Evolutionary conservation across 2,113 vertebrate genomes (phyloP), one percentile per base, ranked within the genome.

Genomic region (Campylorhamphus procurvoides): DNA sequence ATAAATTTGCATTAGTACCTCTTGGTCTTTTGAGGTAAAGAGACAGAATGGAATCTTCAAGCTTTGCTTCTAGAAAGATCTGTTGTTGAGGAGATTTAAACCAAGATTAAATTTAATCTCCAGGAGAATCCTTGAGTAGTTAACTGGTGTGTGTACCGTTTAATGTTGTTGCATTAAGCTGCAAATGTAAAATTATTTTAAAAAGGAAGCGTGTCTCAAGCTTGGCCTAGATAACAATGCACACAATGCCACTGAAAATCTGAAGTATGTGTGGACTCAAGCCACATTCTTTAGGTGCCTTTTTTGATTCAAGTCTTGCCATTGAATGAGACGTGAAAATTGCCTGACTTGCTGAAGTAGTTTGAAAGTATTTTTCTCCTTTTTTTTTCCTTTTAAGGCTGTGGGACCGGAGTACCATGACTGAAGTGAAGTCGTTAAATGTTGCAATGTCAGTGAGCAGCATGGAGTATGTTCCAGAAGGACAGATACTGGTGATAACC

Each of bases 391-490:
- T 88, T 27, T 95, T 16, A 88, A 99, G 99, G 74, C 98, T 99
- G 35, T 99, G 99, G 99, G 99, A 99, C 97, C 97, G 98, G 69
- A 98, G 88, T 95, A 99, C 98, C 44, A 98, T 98, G 97, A 98
- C 98, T 7, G 98, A 98, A 87, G 98, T 99, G 94, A 99, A 99
- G 87, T 98, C 98, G 3, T 96, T 99, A 86, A 98, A 97, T 1
- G 99, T 99, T 84, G 98, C 98, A 22, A 98, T 98, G 67, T 98
- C 99, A 6, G 99, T 99, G 92, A 99, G 99, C 98, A 99, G 99
- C 97, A 99, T 99, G 99, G 99, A 99, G 84, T 99, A 99, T 47
- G 92, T 99, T 96, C 98, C 98, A 58, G 99, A 99, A 67, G 99
- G 99, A 68, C 99, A 99, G 97, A 97, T 99, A 42, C 97, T 99